Evolutionary conservation across 2,797 vertebrate species (phyloP), one percentile per base, ranked within the genome.

Genomic region (Sebastes matsubarae): DNA sequence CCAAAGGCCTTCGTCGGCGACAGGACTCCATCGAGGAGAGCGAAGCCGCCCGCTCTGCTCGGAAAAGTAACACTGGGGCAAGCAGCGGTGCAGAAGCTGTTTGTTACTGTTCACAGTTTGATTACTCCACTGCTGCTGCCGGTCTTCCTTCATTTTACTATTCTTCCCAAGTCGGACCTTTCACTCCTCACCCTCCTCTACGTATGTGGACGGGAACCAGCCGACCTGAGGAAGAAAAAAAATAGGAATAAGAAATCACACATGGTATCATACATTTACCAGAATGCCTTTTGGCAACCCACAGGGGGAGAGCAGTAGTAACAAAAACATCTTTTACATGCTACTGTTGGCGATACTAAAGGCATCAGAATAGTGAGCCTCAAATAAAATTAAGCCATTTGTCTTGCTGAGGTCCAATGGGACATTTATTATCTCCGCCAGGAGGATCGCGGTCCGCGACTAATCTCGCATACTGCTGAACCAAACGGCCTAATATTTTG

Each of bases 181-280:
- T 92, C 92, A 99, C 88, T 99, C 98, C 30, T 99, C 96, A 58
- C 92, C 97, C 88, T 99, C 97, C 92, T 99, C 98, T 81, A 99
- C 98, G 0, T 99, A 99, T 0, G 98, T 99, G 83, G 98, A 99
- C 50, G 98, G 98, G 95, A 99, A 99, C 98, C 98, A 99, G 91
- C 98, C 98, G 83, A 99, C 97, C 98, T 99, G 80, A 54, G 89
- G 32, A 10, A 22, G 8, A 8, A 46, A 46, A 46, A 18, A 1
- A 13, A 76, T 5, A 3, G 34, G 59, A 71, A 64, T 71, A 29
- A 78, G 59, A 50, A 13, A 72, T 30, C 64, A 72, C 38, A 59
- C 9, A 27, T n/a, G n/a, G n/a, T n/a, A n/a, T n/a, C 14, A 59
- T 54, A 25, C 60, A 65, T 75, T 68, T 54, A 68, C 54, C 52